Evolutionary conservation across 2,113 vertebrate genomes (phyloP), one percentile per base, ranked within the genome.

Genomic region (Corythornis madagascariensis): DNA sequence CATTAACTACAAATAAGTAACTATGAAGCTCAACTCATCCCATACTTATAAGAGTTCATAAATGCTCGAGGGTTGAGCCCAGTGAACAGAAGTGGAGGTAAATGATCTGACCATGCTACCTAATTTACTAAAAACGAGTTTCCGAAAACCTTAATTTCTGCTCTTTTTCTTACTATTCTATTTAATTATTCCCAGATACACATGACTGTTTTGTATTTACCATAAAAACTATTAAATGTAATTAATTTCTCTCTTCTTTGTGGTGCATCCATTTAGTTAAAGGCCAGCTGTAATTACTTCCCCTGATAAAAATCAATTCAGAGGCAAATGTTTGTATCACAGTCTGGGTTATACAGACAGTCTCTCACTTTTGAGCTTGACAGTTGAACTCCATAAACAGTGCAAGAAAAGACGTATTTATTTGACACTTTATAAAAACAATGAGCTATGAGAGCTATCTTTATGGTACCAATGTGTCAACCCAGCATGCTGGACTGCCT

Each of bases 391-490:
- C 22, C 16, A 35, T 4, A 3, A 63, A 21, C 31, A 76, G 55
- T 42, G 29, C n/a, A 90, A 81, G 70, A 74, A 81, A 93, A 61
- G 33, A 63, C 0, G 1, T 73, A 38, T 80, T 79, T 91, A 88
- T 80, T 42, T 88, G 48, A 77, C 25, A 42, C 83, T 73, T 93
- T 83, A 70, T 56, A 52, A 83, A 89, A 89, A 74, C 69, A 90
- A 7, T 13, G 52, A 53, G 29, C 40, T 56, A 13, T 10, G 10
- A 93, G 22, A 53, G 14, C 11, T 86, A 31, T 77, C 47, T 78
- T 29, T 52, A 61, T 28, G 35, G 7, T 42, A 86, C n/a, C 33
- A 18, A 8, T 16, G 22, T 52, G 25, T 67, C 29, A 93, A 83
- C 63, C 24, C 65, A 88, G 43, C 53, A 90, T 8, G 19, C n/a